Evolutionary conservation across 2,888 invertebrate genomes (phyloP).

Genomic region (Osmoderma eremita): DNA sequence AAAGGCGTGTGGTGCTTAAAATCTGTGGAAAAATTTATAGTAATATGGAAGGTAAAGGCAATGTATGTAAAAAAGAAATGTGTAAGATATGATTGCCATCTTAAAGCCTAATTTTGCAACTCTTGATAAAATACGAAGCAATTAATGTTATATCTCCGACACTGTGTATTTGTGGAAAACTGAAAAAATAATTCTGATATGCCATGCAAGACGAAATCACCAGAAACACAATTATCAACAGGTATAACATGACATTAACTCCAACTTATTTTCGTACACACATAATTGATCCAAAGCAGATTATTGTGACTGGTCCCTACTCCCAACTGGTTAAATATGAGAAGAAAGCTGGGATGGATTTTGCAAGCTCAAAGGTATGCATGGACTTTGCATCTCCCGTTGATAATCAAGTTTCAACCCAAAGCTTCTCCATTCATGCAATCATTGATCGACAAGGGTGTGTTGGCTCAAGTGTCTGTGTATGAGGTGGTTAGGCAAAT

Average conservation of each 20-base stretch:
- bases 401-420: no score
- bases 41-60: not conserved
- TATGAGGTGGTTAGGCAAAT: no score
- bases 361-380: not conserved
- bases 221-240: not conserved
- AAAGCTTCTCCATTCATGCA: no score
- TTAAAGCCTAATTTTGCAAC: conserved; percentile 11
- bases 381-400: not conserved
- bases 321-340: not conserved
- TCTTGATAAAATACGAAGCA: conserved; percentile 14
- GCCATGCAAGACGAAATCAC: not conserved
- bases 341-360: not conserved
- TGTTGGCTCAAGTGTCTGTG: no score
- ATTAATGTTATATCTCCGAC: not conserved
- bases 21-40: not conserved
- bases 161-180: not conserved
- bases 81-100: conserved; percentile 9
- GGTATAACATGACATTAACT: not conserved
- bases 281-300: conserved; percentile 7
- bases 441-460: no score
- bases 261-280: not conserved
- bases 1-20: not conserved
- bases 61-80: conserved; percentile 18
- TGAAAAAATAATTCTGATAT: not conserved
- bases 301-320: not conserved